phyloP scores from a whole-genome alignment of 2,113 vertebrate genomes.

The Myiagra hebetior region DNA sequence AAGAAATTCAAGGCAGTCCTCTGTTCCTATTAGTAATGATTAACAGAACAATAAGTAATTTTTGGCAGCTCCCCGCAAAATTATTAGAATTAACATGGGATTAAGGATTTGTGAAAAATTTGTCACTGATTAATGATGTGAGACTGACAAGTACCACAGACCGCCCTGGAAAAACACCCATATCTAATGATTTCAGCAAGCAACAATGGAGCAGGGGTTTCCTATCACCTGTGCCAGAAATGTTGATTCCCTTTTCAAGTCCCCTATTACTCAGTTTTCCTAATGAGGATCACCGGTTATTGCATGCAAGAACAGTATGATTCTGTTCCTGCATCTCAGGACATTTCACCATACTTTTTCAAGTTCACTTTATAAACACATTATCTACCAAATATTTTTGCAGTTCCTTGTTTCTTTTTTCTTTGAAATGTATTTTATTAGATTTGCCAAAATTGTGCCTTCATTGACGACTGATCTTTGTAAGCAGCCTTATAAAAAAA shows the following conservation, averaged over 20 bases:
- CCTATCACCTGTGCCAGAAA: neutral
- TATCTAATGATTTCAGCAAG: slow-evolving; percentile 9
- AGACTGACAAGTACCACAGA: slow-evolving; percentile 40
- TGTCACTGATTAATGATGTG: slow-evolving; percentile 62
- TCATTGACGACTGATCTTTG: neutral
- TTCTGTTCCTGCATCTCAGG: neutral
- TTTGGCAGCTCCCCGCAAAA: slow-evolving; percentile 71
- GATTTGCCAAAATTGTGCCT: neutral
- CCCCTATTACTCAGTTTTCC: neutral
- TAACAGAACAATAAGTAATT: slow-evolving; percentile 78
- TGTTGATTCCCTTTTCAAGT: neutral
- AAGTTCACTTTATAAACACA: neutral
- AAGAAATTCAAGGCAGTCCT: slow-evolving; percentile 66
- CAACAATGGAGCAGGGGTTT: neutral
- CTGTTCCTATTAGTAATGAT: slow-evolving; percentile 75
- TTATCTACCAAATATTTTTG: neutral
- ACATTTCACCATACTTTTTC: neutral
- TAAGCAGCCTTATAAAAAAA: neutral
- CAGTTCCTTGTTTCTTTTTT: neutral
- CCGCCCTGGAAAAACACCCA: slow-evolving; percentile 13
- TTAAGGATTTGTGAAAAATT: slow-evolving; percentile 61
- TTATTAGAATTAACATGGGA: slow-evolving; percentile 69
- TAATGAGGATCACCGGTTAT: neutral
- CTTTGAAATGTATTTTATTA: neutral
- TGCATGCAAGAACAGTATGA: neutral